Base-by-base conservation (phyloP, 2,888 invertebrate species). In the Oasisia sp. region DNA sequence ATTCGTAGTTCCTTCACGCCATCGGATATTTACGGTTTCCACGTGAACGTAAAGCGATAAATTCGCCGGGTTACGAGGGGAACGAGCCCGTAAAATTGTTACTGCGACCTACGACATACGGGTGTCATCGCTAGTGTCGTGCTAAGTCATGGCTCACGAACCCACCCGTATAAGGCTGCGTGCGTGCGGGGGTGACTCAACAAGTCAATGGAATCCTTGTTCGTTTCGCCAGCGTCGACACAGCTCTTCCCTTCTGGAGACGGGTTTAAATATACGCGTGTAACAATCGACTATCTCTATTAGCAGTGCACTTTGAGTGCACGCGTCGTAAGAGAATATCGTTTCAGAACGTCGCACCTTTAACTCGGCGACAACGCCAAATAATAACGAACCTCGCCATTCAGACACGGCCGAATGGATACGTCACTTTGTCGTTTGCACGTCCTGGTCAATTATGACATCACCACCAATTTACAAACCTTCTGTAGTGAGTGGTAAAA, bases 71-170 rank as follows among this genome's bases (percentile, higher is more conserved):
- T 74, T 74, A 74, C 19, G 74, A 74, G 74, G 7, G 8, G 74
- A 74, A n/a, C 74, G 74, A 74, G n/a, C 74, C 74, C 27, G 74
- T 74, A 74, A 74, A 74, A 74, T 50, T n/a, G 74, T 74, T 74
- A 74, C 74, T 74, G 74, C 74, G 5, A 7, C n/a, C 74, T n/a
- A 27, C 74, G 27, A 74, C 74, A 74, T 74, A 74, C 27, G 27
- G 74, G 74, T 74, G 74, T 74, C 74, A 74, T 74, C 74, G n/a
- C 74, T 1, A 74, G 19, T 27, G 27, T 19, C 74, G n/a, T 4
- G 74, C n/a, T 74, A 74, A 74, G 74, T 74, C n/a, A 27, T 74
- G 27, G 4, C 7, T 74, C 74, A 5, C n/a, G 27, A 74, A 74
- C 27, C 7, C 27, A 27, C 7, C 74, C n/a, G 74, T 27, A n/a